Conservation (phyloP, 2,888 invertebrate genomes). For the Clitarchus hookeri region DNA sequence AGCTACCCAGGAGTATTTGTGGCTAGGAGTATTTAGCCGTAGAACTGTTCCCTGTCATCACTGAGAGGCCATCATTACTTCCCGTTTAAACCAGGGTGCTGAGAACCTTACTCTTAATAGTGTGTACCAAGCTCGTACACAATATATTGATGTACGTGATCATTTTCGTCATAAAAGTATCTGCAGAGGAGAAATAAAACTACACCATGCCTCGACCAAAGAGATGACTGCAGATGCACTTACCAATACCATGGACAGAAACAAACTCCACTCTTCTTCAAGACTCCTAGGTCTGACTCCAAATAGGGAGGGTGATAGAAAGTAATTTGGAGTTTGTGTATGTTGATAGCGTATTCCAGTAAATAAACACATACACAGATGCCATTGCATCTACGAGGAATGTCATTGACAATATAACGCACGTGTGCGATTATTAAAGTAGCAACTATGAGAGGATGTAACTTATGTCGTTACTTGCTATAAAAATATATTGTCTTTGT, state of each 20-base stretch:
- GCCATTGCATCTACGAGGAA: no score
- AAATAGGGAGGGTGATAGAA: background rate
- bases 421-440: no score
- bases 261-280: background rate
- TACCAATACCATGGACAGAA: background rate
- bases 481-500: no score
- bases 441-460: no score
- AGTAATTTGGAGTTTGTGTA: background rate
- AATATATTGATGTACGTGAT: background rate
- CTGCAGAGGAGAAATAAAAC: background rate
- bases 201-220: background rate
- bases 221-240: background rate
- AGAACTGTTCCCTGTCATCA: conserved; percentile 3
- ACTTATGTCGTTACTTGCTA: no score
- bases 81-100: background rate
- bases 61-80: background rate
- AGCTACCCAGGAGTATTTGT: background rate
- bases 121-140: background rate
- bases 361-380: no score
- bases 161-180: background rate
- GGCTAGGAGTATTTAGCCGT: background rate
- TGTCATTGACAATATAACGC: no score
- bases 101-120: background rate
- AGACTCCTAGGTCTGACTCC: background rate
- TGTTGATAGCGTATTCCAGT: no score